Percentiles rank a stretch among this genome's conserved stretches.
phyloP scores from a whole-genome alignment of 2,888 invertebrate species.

The Hirtodrosophila alboralis region DNA sequence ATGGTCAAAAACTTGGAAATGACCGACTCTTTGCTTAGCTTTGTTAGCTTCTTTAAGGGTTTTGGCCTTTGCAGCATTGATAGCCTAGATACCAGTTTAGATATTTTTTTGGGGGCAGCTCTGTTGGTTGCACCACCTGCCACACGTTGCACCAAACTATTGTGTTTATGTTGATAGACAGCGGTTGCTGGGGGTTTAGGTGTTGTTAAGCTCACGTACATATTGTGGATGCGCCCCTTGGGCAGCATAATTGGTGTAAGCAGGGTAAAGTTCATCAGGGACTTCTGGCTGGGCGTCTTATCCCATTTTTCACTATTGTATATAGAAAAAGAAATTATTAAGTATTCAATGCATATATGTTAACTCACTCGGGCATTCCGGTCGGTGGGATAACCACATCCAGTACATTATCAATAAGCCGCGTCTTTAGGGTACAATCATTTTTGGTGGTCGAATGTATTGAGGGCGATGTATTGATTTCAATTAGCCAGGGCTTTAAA shows the following conservation, averaged over 20 bases:
- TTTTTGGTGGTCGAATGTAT: conserved; percentile 96
- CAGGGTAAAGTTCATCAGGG: conserved; percentile 89
- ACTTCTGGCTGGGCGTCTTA: conserved; percentile 90
- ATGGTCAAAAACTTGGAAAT: conserved; percentile 6
- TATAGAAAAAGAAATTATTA: neutral
- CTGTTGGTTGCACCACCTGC: neutral
- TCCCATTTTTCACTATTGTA: conserved; percentile 89
- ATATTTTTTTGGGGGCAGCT: neutral
- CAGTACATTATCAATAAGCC: conserved; percentile 95
- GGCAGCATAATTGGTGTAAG: conserved; percentile 35
- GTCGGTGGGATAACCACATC: conserved; percentile 95
- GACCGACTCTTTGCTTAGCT: neutral
- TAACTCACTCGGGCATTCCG: conserved; percentile 90
- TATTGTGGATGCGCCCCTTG: neutral
- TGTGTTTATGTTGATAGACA: neutral
- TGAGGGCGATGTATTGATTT: conserved; percentile 97
- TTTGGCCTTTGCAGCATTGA: neutral
- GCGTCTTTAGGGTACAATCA: conserved; percentile 96
- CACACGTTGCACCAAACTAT: conserved; percentile 1
- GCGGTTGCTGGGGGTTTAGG: neutral
- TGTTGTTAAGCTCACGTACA: neutral
- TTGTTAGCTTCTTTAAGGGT: neutral
- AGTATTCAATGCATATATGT: neutral
- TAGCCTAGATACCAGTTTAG: neutral
- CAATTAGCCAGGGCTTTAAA: conserved; percentile 96